Evolutionary conservation across 2,113 vertebrate genomes (phyloP).

Genomic region (Cynopterus brachyotis): DNA sequence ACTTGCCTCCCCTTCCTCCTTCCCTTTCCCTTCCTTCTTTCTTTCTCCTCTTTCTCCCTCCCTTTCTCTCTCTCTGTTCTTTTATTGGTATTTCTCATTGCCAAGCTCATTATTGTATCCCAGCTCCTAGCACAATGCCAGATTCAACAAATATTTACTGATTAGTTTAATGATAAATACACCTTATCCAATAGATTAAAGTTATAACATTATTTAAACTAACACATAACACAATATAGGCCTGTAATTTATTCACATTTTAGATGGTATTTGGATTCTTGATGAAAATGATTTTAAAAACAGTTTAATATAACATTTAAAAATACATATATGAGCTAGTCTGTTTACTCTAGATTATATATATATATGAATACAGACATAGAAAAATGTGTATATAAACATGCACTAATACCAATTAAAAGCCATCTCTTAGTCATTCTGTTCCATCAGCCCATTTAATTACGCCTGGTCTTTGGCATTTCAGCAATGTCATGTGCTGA

Average conservation of each 20-base stretch:
- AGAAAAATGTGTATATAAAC: conserved; percentile 11
- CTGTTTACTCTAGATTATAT: not conserved
- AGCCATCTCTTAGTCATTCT: conserved; percentile 73
- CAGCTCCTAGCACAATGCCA: not conserved
- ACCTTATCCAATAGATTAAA: conserved; percentile 28
- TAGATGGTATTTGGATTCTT: not conserved
- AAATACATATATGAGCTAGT: not conserved
- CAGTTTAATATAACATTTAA: conserved; percentile 31
- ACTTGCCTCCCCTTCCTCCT: not conserved
- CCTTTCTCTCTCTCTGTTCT: not conserved
- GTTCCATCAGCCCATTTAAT: conserved; percentile 75
- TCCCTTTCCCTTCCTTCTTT: not conserved
- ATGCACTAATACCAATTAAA: conserved; percentile 68
- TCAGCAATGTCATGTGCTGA: conserved; percentile 74
- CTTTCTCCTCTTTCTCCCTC: not conserved
- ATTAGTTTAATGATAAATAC: conserved; percentile 25
- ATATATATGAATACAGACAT: not conserved
- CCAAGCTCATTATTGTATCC: not conserved
- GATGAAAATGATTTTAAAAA: not conserved
- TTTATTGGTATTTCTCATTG: not conserved
- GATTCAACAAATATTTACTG: not conserved
- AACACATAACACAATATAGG: not conserved
- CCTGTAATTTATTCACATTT: conserved; percentile 32
- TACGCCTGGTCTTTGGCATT: conserved; percentile 76
- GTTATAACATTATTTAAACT: conserved; percentile 30